These are phyloP conservation scores for Chondrosia reniformis DNA, from an alignment of 37 sponge, comb jelly and placozoan genomes.

Conservation along the genomic window DNA sequence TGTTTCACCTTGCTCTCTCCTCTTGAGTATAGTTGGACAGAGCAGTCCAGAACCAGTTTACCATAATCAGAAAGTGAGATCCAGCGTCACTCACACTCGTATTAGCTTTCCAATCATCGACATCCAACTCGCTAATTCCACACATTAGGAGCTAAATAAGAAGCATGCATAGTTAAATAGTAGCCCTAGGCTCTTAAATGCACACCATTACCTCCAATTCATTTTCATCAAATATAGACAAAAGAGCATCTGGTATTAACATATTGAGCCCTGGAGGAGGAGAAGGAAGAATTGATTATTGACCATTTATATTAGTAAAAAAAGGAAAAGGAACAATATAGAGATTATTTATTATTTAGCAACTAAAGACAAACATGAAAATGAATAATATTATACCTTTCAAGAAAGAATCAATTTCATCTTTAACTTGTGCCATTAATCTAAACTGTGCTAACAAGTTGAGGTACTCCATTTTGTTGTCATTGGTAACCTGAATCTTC, in stretches of 20 bases:
- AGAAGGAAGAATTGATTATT: too few relatives aligned
- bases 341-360: not conserved
- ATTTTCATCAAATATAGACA: slow-evolving; percentile 94
- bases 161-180: not conserved
- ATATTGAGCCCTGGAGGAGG: slow-evolving; percentile 92
- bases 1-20: slow-evolving; percentile 59
- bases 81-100: slow-evolving; percentile 35
- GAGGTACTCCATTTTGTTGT: slow-evolving; percentile 83
- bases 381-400: slow-evolving; percentile 51
- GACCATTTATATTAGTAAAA: too few relatives aligned
- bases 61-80: slow-evolving; percentile 33
- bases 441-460: slow-evolving; percentile 77
- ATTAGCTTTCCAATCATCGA: slow-evolving; percentile 61
- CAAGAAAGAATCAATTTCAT: slow-evolving; percentile 76
- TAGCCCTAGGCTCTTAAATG: not conserved
- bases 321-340: not conserved
- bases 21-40: slow-evolving; percentile 79
- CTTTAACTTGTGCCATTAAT: slow-evolving; percentile 50
- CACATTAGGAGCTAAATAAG: slow-evolving; percentile 77
- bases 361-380: not conserved
- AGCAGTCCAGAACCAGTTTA: slow-evolving; percentile 83
- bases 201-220: slow-evolving; percentile 81
- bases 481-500: slow-evolving; percentile 80
- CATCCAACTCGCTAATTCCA: slow-evolving; percentile 59
- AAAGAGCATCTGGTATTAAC: slow-evolving; percentile 71